Evolutionary conservation across 2,113 vertebrate species (phyloP), one percentile per base, ranked within the genome.

Genomic region (Bombycilla garrulus): DNA sequence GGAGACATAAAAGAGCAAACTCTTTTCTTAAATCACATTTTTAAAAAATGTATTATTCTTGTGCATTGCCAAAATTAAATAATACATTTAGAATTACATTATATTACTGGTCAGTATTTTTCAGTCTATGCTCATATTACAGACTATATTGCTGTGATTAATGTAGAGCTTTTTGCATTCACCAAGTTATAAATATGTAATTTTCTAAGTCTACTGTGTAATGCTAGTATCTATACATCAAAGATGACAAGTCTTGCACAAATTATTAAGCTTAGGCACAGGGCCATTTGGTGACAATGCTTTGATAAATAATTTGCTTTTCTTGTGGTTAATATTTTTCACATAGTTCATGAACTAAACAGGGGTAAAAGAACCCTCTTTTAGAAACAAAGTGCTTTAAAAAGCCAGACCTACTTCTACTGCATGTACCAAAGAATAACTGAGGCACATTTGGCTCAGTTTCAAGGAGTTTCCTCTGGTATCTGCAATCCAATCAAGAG

Each of bases 71-170:
- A 26, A 85, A 93, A 93, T 87, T 88, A 80, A 96, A 70, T 72
- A 91, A 88, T 57, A 47, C 47, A 57, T 67, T 92, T 86, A 77
- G 81, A 88, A 40, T 61, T 35, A 70, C 69, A 65, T 81, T 26
- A 79, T 73, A 86, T 86, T 67, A 74, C 69, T 69, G 53, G 33
- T 86, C 88, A 95, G 40, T 31, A 78, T 90, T 86, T 90, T 92
- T 53, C 54, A 88, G 35, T 81, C 80, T 69, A 4, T 12, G 12
- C 25, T 93, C 13, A 21, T 65, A 79, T 38, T 94, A 40, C 51
- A 70, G 89, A 76, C 72, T 80, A 20, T 40, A 40, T 82, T 66
- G 45, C 12, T 92, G 17, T 92, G 72, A 85, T 80, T 86, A 90
- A 81, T 80, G 48, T 61, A 84, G 2, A 31, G 15, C 40, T 83